Evolutionary conservation across 1,140 invertebrate species (phyloP).

Genomic region (Lepidurus apus): DNA sequence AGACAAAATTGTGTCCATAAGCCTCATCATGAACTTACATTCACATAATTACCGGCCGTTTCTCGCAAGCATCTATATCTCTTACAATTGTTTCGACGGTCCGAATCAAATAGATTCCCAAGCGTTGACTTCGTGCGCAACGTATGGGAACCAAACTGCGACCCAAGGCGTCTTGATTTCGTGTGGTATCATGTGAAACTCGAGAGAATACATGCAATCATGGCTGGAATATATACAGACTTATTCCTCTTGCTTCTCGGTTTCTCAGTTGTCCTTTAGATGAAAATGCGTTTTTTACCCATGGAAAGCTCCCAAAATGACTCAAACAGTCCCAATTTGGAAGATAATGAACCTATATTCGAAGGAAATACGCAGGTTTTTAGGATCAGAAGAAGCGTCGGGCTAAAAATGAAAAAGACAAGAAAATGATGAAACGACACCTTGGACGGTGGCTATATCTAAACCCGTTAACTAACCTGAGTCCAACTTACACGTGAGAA

Average conservation of each 20-base stretch:
- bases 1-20: not conserved
- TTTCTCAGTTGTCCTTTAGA: not conserved
- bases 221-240: not conserved
- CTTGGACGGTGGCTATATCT: no score
- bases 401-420: not conserved
- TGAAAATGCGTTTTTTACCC: no score
- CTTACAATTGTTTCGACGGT: not conserved
- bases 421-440: not conserved
- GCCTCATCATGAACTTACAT: not conserved
- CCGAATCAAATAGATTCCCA: slow-evolving; percentile 1
- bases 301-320: no score
- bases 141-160: slow-evolving; percentile 7
- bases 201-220: not conserved
- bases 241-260: not conserved
- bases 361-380: not conserved
- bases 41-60: not conserved
- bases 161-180: not conserved
- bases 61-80: not conserved
- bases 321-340: no score
- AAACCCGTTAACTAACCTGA: no score
- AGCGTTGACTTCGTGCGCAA: not conserved
- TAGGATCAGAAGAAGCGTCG: not conserved
- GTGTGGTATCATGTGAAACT: slow-evolving; percentile 7
- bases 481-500: not conserved
- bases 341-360: no score